Percentiles rank a stretch among this genome's conserved stretches.
These are phyloP conservation scores for Sebastolobus alascanus DNA, from an alignment of 2,797 vertebrate genomes.

Conservation along the genomic window DNA sequence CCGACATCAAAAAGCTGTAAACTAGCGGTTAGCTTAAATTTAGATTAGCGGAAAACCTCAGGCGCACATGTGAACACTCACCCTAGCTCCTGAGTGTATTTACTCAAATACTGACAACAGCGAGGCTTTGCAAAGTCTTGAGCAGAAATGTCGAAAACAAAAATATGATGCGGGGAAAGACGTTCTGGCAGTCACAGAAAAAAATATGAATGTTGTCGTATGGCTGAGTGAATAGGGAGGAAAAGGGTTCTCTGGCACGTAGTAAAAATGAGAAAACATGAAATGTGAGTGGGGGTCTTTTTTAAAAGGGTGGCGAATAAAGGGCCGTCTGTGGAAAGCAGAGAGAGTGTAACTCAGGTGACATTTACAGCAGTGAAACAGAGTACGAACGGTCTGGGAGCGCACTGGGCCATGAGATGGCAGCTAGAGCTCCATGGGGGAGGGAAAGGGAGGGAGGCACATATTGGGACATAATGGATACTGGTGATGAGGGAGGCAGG, in stretches of 20 bases:
- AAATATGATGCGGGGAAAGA: constrained; percentile 25
- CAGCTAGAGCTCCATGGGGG: constrained; percentile 34
- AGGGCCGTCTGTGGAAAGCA: constrained; percentile 63
- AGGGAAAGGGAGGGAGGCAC: constrained; percentile 39
- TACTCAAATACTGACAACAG: constrained; percentile 11
- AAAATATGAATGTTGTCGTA: constrained; percentile 46
- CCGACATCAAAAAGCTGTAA: constrained; percentile 37
- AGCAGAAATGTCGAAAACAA: constrained; percentile 28
- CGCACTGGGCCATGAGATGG: constrained; percentile 64
- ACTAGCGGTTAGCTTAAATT: constrained; percentile 22
- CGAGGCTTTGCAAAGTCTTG: not conserved
- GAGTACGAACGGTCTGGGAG: constrained; percentile 62
- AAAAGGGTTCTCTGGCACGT: constrained; percentile 63
- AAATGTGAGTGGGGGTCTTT: constrained; percentile 70
- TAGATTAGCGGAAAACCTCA: constrained; percentile 33
- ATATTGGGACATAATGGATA: constrained; percentile 65
- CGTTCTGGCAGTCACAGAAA: constrained; percentile 30
- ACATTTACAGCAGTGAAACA: constrained; percentile 83
- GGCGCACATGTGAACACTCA: constrained; percentile 26
- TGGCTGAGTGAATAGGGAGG: constrained; percentile 43
- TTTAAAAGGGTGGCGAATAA: constrained; percentile 73
- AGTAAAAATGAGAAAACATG: constrained; percentile 78
- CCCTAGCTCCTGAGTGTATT: not conserved
- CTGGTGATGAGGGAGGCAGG: constrained; percentile 57
- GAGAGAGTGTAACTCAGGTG: constrained; percentile 78